phyloP scores from a whole-genome alignment of 2,797 vertebrate species.

The Anguilla megastoma region DNA sequence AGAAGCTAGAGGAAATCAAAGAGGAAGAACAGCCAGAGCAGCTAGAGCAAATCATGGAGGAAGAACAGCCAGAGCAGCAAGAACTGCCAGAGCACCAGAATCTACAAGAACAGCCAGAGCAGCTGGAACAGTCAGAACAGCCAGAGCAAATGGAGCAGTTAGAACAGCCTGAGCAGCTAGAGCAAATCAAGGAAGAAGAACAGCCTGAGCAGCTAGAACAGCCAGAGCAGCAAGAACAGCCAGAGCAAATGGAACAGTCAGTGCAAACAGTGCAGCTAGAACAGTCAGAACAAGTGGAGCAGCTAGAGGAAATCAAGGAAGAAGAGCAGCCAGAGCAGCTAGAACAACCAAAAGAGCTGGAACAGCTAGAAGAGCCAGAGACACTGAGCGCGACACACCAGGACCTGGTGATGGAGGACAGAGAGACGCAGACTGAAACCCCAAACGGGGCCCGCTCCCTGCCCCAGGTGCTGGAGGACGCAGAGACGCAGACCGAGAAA shows the following conservation, averaged over 20 bases:
- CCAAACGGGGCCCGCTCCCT: slow-evolving; percentile 19
- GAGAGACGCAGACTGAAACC: slow-evolving; percentile 48
- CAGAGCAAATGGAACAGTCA: background rate
- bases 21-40: background rate
- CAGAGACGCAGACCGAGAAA: slow-evolving; percentile 49
- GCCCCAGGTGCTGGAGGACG: slow-evolving; percentile 19
- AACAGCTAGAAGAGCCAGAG: slow-evolving; percentile 16
- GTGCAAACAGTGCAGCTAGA: background rate
- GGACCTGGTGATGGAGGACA: slow-evolving; percentile 46
- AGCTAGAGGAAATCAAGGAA: background rate
- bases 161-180: background rate
- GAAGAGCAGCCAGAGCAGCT: background rate
- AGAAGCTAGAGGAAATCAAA: too few species aligned
- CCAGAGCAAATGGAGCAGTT: background rate
- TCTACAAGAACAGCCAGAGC: background rate
- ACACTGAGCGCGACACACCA: slow-evolving; percentile 11
- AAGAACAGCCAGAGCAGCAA: background rate
- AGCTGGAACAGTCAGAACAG: background rate
- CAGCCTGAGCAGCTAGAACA: background rate
- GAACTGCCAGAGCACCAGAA: background rate
- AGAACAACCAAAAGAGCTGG: slow-evolving; percentile 9
- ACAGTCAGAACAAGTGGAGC: background rate
- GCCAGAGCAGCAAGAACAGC: background rate
- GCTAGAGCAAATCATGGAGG: background rate
- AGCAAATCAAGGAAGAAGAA: background rate